Conservation (phyloP, 2,888 invertebrate species). For the Drosophila anomalata region DNA sequence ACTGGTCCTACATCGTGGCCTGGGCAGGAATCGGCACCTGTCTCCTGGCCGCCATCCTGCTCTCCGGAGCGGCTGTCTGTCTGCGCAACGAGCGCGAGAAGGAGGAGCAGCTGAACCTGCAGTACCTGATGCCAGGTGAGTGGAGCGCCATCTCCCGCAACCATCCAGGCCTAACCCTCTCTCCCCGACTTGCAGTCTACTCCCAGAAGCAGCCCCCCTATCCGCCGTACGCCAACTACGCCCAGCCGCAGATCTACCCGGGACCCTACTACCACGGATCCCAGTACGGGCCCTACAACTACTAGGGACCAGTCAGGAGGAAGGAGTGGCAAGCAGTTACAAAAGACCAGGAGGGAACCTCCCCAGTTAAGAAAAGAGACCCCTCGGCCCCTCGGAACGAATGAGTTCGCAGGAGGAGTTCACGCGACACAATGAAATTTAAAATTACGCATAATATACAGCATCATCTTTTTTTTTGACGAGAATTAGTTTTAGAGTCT, state of each 20-base stretch:
- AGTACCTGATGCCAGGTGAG: conserved; percentile 98
- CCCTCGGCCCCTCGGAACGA: conserved; percentile 1
- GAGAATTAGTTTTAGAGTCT: conserved; percentile 57
- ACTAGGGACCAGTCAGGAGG: conserved; percentile 84
- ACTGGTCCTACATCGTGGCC: conserved; percentile 98
- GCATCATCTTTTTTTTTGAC: conserved; percentile 52
- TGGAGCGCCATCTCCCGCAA: conserved; percentile 13
- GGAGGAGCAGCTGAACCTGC: conserved; percentile 98
- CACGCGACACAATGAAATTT: conserved; percentile 17
- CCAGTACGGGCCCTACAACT: conserved; percentile 96
- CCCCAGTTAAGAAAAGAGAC: conserved; percentile 26
- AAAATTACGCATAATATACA: conserved; percentile 28
- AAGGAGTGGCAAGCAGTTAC: conserved; percentile 22
- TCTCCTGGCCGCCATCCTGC: conserved; percentile 95
- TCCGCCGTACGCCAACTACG: conserved; percentile 93
- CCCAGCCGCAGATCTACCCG: conserved; percentile 92
- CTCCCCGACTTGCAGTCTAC: conserved; percentile 87
- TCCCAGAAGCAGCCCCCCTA: conserved; percentile 96
- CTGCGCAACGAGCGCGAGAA: conserved; percentile 96
- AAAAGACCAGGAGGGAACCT: conserved; percentile 17
- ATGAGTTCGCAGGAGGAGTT: conserved; percentile 2
- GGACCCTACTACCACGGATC: conserved; percentile 96
- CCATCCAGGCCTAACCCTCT: background rate
- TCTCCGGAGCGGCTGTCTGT: conserved; percentile 97
- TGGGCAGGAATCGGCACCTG: conserved; percentile 98